phyloP scores from a whole-genome alignment of 2,888 invertebrate genomes.

The Pandemis heparana region DNA sequence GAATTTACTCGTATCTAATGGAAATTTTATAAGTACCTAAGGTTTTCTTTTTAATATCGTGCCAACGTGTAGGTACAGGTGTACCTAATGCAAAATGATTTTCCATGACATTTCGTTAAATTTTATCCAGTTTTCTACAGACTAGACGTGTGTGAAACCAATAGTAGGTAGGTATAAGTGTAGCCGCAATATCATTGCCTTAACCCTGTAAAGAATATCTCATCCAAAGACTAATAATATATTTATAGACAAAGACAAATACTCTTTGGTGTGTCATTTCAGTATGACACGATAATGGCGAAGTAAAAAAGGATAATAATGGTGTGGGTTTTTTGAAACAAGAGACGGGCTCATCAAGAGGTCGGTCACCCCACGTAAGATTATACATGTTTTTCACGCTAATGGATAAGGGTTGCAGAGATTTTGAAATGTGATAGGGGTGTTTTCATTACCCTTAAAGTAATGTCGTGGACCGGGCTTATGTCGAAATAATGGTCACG shows the following conservation, averaged over 20 bases:
- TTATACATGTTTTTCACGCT: constrained; percentile 53
- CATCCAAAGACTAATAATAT: constrained; percentile 10
- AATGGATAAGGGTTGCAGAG: constrained; percentile 41
- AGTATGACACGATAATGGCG: constrained; percentile 19
- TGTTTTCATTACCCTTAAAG: constrained; percentile 30
- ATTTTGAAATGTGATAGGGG: constrained; percentile 37
- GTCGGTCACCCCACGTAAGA: constrained; percentile 52
- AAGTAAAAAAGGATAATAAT: constrained; percentile 26
- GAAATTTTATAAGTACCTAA: too few species aligned
- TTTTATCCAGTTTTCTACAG: too few species aligned
- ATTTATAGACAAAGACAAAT: constrained; percentile 32
- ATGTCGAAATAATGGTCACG: neutral
- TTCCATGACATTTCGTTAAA: too few species aligned
- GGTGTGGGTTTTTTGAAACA: constrained; percentile 23
- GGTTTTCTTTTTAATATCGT: too few species aligned
- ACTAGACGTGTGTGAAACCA: too few species aligned
- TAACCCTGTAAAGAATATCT: neutral
- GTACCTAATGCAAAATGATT: too few species aligned
- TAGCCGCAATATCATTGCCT: neutral
- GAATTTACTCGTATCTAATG: too few species aligned
- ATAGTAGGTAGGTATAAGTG: too few species aligned
- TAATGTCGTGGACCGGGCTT: neutral
- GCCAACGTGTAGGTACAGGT: too few species aligned
- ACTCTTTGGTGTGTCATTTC: constrained; percentile 27
- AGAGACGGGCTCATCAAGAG: constrained; percentile 42